Base-by-base conservation (phyloP, 2,113 vertebrate species). In the Chauna torquata region DNA sequence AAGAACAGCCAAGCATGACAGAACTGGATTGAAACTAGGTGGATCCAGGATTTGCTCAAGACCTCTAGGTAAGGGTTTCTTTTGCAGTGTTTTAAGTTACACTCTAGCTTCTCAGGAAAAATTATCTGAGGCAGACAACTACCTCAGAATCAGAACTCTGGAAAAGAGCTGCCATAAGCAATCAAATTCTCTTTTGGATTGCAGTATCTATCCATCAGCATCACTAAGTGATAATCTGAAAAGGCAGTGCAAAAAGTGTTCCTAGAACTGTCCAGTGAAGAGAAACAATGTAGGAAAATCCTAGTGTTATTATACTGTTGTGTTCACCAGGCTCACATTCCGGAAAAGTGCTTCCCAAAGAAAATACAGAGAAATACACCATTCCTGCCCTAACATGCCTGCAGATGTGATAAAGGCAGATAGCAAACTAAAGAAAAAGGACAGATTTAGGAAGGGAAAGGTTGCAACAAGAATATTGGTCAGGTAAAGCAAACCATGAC, bases 1-100 rank as follows among this genome's bases (percentile, higher is more conserved):
- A 40, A 76, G 70, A 77, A 52, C 54, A 90, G 79, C 75, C 88
- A 90, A 96, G 68, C 85, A 69, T 74, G 90, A 82, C 87, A 96
- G 75, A 95, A 93, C 62, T 80, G 79, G 87, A 74, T n/a, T 88
- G 59, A 95, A 95, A 92, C 82, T 85, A 65, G 90, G 8, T 2
- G 0, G 70, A 74, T 69, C 69, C 95, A 77, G 82, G 44, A 30
- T 34, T 64, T 91, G 79, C 88, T 61, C 40, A 90, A 90, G 84
- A 79, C 52, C 40, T 86, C 18, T 20, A 59, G 59, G 52, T 72
- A 89, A 92, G 70, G 34, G 50, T 72, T 86, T 90, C 34, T 58
- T 94, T 68, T 75, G 20, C 70, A 90, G 75, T 57, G 49, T 55
- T 94, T 85, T 52, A 68, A 82, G 52, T 92, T 87, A 78, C 82